A percentile compares a stretch with the other conserved stretches of the same genome.
Evolutionary conservation across 2,113 vertebrate species (phyloP).

Genomic region (Pantherophis guttatus): DNA sequence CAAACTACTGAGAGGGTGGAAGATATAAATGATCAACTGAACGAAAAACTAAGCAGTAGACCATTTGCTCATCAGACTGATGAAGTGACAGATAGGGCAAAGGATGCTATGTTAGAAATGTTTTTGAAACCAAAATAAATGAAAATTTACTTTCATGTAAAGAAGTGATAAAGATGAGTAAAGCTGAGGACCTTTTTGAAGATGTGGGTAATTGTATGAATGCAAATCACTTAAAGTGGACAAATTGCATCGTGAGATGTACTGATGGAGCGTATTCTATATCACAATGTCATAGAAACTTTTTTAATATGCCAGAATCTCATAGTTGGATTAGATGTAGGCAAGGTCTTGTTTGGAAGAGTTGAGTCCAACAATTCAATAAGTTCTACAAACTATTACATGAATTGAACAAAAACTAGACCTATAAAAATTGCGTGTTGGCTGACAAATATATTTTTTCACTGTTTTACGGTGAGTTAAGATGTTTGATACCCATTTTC

Average conservation of each 20-base stretch:
- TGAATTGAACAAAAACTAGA: background rate
- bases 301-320: background rate
- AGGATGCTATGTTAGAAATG: background rate
- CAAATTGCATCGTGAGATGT: background rate
- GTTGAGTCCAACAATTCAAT: background rate
- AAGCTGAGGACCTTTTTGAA: background rate
- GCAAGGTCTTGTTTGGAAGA: background rate
- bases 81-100: background rate
- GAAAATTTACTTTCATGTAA: background rate
- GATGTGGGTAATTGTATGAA: background rate
- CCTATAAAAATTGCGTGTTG: background rate
- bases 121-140: background rate
- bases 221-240: background rate
- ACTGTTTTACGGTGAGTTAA: background rate
- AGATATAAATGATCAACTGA: background rate
- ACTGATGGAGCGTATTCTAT: background rate
- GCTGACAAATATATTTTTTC: background rate
- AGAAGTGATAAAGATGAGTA: background rate
- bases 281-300: background rate
- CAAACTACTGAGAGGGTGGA: background rate
- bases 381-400: background rate
- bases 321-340: background rate
- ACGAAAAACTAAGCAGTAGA: background rate
- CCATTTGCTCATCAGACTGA: background rate
- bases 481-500: background rate